Evolutionary conservation across 2,888 invertebrate species (phyloP).

Genomic region (Anthoptus insignis): DNA sequence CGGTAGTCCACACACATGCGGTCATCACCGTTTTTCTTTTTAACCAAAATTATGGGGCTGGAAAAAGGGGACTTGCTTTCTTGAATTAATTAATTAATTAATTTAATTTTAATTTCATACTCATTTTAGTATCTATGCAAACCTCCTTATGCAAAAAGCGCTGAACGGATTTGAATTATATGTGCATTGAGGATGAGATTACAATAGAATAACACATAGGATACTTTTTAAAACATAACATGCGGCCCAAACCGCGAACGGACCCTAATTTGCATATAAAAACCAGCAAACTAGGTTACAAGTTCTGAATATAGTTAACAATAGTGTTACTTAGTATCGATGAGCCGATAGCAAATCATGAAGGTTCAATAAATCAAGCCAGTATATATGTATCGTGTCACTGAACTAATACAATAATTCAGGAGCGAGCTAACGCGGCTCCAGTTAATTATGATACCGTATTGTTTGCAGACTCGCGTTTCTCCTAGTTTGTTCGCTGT

Average conservation of each 20-base stretch:
- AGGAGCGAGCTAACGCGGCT: slow-evolving; percentile 17
- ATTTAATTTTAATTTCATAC: too few relatives aligned
- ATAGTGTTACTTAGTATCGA: too few relatives aligned
- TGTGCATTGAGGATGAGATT: too few relatives aligned
- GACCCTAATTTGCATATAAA: too few relatives aligned
- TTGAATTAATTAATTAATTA: slow-evolving; percentile 10
- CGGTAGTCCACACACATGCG: slow-evolving; percentile 40
- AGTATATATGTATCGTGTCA: slow-evolving; percentile 21
- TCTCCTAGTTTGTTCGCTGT: slow-evolving; percentile 8
- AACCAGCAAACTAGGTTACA: too few relatives aligned
- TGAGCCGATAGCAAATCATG: slow-evolving; percentile 11
- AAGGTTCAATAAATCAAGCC: slow-evolving; percentile 20
- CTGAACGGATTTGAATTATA: too few relatives aligned
- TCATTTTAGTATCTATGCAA: too few relatives aligned
- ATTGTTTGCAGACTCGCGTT: slow-evolving; percentile 25
- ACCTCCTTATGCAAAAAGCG: too few relatives aligned
- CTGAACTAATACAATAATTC: slow-evolving; percentile 33
- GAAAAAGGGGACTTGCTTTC: slow-evolving; percentile 43
- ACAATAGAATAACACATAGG: too few relatives aligned
- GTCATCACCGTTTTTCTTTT: slow-evolving; percentile 42
- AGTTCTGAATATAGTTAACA: too few relatives aligned
- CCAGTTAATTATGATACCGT: slow-evolving; percentile 31
- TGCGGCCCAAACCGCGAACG: too few relatives aligned
- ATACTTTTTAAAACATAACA: too few relatives aligned
- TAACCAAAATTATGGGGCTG: slow-evolving; percentile 43